A percentile compares a stretch with the other conserved stretches of the same genome.
Conservation (phyloP, 2,888 invertebrate species). For the Dromius quadrimaculatus region DNA sequence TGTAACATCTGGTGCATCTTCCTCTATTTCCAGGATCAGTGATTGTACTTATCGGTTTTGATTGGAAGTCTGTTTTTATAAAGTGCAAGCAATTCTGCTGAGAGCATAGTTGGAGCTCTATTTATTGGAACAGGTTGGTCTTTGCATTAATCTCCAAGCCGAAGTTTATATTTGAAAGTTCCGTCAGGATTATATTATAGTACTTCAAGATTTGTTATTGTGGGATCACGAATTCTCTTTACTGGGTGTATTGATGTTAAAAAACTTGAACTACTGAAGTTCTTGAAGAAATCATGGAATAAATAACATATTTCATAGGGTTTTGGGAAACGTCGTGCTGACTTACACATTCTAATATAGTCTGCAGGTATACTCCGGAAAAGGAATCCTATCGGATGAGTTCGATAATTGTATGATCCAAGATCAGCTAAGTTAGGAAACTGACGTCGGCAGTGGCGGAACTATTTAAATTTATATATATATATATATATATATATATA, state of each 20-base stretch:
- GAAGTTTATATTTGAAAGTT: slow-evolving; percentile 21
- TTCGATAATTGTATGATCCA: not conserved
- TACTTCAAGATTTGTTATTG: not conserved
- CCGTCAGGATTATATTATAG: slow-evolving; percentile 1
- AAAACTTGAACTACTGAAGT: slow-evolving; percentile 1
- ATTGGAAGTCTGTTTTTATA: slow-evolving; percentile 12
- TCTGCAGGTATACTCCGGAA: not conserved
- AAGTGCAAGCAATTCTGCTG: slow-evolving; percentile 4
- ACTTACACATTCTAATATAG: not conserved
- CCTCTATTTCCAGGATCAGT: slow-evolving; percentile 6
- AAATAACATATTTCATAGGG: slow-evolving; percentile 15
- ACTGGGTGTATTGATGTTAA: slow-evolving; percentile 14
- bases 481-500: too few species aligned
- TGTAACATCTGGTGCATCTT: too few species aligned
- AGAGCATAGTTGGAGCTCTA: not conserved
- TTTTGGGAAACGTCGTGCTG: not conserved
- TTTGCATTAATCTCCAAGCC: slow-evolving; percentile 5
- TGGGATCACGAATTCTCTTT: slow-evolving; percentile 8
- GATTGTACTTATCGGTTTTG: slow-evolving; percentile 3
- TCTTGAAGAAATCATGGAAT: slow-evolving; percentile 8
- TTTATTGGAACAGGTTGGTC: slow-evolving; percentile 5
- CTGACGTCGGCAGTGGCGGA: too few species aligned
- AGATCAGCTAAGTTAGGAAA: not conserved
- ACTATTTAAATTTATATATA: not conserved
- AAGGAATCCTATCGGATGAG: not conserved